Evolutionary conservation across 2,113 vertebrate genomes (phyloP), one percentile per base, ranked within the genome.

Genomic region (Trogon surrucura): DNA sequence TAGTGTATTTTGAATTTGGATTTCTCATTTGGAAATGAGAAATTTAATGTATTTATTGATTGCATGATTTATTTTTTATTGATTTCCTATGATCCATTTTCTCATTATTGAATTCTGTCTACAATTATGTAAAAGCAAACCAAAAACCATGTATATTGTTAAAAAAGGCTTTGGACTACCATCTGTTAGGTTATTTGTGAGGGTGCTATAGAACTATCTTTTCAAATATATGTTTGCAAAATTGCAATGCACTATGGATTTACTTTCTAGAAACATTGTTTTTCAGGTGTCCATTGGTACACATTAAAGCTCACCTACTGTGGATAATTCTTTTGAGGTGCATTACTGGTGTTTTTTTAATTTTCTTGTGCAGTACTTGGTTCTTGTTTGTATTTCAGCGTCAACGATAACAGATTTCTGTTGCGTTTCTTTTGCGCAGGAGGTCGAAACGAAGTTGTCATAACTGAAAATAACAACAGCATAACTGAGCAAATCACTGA

Each of bases 401-500:
- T 67, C 18, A 34, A 6, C 65, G 66, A 60, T 32, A 34, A 72
- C n/a, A 34, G 3, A 1, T 1, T 72, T 48, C 73, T 57, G 16
- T 78, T 4, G 2, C 9, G 53, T 72, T 54, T 93, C 70, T 47
- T 94, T 95, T 81, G 4, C 91, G 84, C 94, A 98, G 98, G 98
- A 62, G 97, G 96, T 66, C 98, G 97, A 53, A 98, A 98, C 16
- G 99, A 99, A 80, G 99, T 99, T 96, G 98, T 99, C 89, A 99
- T 99, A 97, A 99, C 98, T 0, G 99, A 99, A 97, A 98, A 98
- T 66, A 99, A 99, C 97, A 99, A 99, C 98, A 99, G 99, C 98
- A 99, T 99, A 98, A 99, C 99, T 16, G 99, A 99, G 88, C 99
- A 99, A 98, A 99, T 99, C 97, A 99, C 99, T 5, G 99, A 99